Percentiles rank a stretch among this genome's conserved stretches.
phyloP scores from a whole-genome alignment of 2,113 vertebrate genomes.

The Chloropsis cyanopogon region DNA sequence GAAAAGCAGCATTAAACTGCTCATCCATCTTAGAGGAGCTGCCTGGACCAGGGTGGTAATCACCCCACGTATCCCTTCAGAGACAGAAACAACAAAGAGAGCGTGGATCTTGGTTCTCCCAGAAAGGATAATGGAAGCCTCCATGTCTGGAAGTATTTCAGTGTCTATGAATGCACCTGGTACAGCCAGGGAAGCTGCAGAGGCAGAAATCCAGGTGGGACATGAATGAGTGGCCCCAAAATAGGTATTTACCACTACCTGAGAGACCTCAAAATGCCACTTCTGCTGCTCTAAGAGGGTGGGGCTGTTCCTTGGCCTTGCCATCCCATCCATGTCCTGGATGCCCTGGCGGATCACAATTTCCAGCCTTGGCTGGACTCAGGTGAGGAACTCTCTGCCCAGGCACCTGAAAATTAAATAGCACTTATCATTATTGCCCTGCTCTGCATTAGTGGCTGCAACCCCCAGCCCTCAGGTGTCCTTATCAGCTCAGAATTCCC shows the following conservation, averaged over 20 bases:
- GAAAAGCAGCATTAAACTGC: background rate
- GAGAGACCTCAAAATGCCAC: background rate
- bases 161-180: background rate
- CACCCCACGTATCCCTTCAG: background rate
- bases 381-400: background rate
- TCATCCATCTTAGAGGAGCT: background rate
- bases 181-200: background rate
- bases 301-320: background rate
- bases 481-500: background rate
- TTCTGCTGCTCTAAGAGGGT: background rate
- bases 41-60: background rate
- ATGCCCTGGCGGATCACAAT: background rate
- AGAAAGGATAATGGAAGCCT: background rate
- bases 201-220: background rate
- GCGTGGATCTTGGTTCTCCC: background rate
- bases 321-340: background rate
- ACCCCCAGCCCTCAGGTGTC: background rate
- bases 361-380: background rate
- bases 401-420: background rate
- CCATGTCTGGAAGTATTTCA: background rate
- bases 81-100: background rate
- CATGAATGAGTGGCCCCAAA: background rate
- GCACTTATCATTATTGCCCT: background rate
- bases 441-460: background rate
- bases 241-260: rapidly evolving